These are phyloP conservation scores for Morone chrysops DNA, from an alignment of 2,113 vertebrate species.

Conservation along the genomic window DNA sequence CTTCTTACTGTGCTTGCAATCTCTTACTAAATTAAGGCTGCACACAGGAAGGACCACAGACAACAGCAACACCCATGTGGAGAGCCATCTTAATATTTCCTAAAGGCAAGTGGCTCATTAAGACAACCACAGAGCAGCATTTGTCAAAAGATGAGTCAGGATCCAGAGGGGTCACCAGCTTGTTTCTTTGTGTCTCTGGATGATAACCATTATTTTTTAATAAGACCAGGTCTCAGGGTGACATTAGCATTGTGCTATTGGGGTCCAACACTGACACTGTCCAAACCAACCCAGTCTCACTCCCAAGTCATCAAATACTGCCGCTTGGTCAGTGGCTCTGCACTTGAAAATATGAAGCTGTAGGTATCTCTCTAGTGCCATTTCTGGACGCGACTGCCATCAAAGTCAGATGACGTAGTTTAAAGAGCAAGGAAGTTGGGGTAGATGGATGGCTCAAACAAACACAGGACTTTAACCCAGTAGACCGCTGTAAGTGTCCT, in stretches of 20 bases:
- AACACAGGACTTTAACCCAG: too few relatives aligned
- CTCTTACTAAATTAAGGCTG: conserved; percentile 34
- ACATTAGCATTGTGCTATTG: conserved; percentile 35
- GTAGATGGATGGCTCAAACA: too few relatives aligned
- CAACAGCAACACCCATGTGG: conserved; percentile 6
- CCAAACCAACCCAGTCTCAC: too few relatives aligned
- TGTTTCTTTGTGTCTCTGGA: conserved; percentile 43
- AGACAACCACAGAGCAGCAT: conserved; percentile 37
- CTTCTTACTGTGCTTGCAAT: conserved; percentile 16
- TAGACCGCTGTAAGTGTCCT: too few relatives aligned
- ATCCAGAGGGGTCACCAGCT: conserved; percentile 22
- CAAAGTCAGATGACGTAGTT: too few relatives aligned
- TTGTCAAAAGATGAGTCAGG: conserved; percentile 38
- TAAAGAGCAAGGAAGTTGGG: too few relatives aligned
- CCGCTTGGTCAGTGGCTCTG: too few relatives aligned
- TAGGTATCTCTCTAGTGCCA: too few relatives aligned
- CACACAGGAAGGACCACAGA: background rate
- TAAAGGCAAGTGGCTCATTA: conserved; percentile 54
- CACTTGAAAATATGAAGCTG: too few relatives aligned
- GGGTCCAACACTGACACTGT: conserved; percentile 2
- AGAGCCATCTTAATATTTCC: conserved; percentile 46
- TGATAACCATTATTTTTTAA: conserved; percentile 60
- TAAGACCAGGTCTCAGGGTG: conserved; percentile 43
- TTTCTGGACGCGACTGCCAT: too few relatives aligned
- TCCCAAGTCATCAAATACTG: too few relatives aligned